Base-by-base conservation (phyloP, 1,140 invertebrate genomes). In the Octopus bimaculoides region DNA sequence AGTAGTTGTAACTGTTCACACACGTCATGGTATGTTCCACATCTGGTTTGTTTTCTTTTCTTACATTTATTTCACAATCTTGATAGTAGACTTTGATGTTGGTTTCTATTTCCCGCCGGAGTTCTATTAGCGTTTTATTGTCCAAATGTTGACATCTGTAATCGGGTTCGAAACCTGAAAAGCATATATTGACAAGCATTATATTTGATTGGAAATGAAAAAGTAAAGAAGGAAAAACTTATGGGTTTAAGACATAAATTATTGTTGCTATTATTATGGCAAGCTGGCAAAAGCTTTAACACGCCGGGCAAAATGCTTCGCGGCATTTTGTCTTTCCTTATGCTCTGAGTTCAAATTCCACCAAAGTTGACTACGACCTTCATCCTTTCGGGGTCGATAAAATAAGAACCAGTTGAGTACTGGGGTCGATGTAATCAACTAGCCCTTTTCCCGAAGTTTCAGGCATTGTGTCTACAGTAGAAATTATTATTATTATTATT, bases 1-100 rank as follows among this genome's bases (percentile, higher is more conserved):
- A 14, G 66, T 81, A 81, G 17, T 78, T 12, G 52, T 78, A 78
- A 54, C 76, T 77, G 26, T 66, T 41, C 20, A 61, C 4, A 75
- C 80, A 81, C 5, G 53, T 6, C 7, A 71, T 1, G 14, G 14
- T n/a, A n/a, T 6, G 66, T 41, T 41, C 26, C 26, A 41, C 26
- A 41, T 41, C 26, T 6, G 26, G 26, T 14, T 14, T 17, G 17
- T 71, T 20, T 6, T 71, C 14, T 14, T 5, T 6, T 71, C 14
- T 14, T 71, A 71, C 26, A n/a, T 71, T 71, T 71, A 71, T 17
- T 5, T 14, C 14, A 20, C 66, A 71, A 0, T 14, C 26, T 71
- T 17, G 17, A 71, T 71, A 71, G 26, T 20, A n/a, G 17, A n/a
- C 66, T 5, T n/a, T 17, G 5, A 20, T 20, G 66, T n/a, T 10